These are phyloP conservation scores for Eurytoma adleriae DNA, from an alignment of 2,888 invertebrate species.

Conservation along the genomic window DNA sequence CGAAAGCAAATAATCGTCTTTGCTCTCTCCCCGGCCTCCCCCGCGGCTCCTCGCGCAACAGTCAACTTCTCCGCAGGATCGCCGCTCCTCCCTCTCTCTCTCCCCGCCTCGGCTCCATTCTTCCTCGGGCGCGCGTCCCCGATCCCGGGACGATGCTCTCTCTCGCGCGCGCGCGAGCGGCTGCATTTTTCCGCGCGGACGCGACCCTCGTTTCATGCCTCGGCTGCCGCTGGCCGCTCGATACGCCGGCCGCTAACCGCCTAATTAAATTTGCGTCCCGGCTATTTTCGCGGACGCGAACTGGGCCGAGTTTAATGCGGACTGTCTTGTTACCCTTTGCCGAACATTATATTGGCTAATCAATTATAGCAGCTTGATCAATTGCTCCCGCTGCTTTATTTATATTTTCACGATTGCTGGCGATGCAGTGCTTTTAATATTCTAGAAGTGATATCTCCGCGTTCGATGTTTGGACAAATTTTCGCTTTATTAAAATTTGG, in stretches of 20 bases:
- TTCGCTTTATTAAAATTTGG: no score
- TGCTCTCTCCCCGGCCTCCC: slow-evolving; percentile 1
- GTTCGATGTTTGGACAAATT: no score
- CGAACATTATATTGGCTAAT: no score
- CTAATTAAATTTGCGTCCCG: slow-evolving; percentile 32
- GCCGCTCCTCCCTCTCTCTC: neutral
- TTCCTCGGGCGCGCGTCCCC: neutral
- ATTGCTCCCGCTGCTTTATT: no score
- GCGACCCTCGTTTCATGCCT: neutral
- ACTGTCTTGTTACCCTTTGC: no score
- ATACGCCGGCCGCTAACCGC: slow-evolving; percentile 1
- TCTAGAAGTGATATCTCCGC: no score
- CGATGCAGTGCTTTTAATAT: no score
- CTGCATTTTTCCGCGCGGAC: neutral
- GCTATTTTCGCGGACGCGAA: neutral
- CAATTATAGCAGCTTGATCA: no score
- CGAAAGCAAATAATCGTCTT: slow-evolving; percentile 55
- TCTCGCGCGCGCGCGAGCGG: neutral
- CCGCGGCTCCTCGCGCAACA: slow-evolving; percentile 23
- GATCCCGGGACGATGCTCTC: neutral
- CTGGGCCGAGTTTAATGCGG: slow-evolving; percentile 8
- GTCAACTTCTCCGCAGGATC: slow-evolving; percentile 18
- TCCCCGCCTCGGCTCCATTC: neutral
- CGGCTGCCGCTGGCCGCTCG: neutral
- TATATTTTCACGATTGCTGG: no score